Evolutionary conservation across 2,888 invertebrate genomes (phyloP), one percentile per base, ranked within the genome.

Genomic region (Crocallis elinguaria): DNA sequence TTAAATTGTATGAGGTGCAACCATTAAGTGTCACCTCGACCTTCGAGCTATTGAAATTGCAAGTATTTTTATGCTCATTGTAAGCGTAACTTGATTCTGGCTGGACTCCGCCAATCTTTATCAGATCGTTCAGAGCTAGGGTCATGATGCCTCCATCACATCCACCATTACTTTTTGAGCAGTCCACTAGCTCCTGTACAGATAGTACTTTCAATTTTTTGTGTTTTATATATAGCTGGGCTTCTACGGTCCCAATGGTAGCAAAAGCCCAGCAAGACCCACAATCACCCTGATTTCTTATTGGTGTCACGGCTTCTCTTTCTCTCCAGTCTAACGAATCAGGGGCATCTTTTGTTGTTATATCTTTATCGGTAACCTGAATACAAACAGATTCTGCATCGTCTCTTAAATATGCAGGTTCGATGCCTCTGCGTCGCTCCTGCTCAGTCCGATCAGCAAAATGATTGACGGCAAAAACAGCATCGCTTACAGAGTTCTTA

Each of bases 211-310:
- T 7, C 3, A 35, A 11, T 13, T 38, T 11, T 0, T 46, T 33
- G 14, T 43, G 9, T 16, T 43, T 43, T 2, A 50, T 35, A 2
- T 16, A 29, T 6, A 53, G 43, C 21, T 46, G 43, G 4, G 46
- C 38, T 48, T 57, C 53, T 0, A 50, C 36, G 9, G 19, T 46
- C 6, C 38, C 53, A 12, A 17, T 43, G 2, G 45, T 29, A 29
- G 38, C 14, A 3, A 53, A 57, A 8, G 53, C 46, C 43, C 46
- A 57, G 25, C 57, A 57, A 8, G 42, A 27, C 4, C 46, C 39
- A 11, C 57, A 57, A 0, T 0, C 0, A 7, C 5, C 7, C 7
- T 52, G 57, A 1, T 38, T 3, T 16, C 52, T 57, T 0, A 46
- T 12, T 9, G 13, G 30, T 2, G 52, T 42, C 1, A 42, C 29